A percentile compares a stretch with the other conserved stretches of the same genome.
These are phyloP conservation scores for Cichladusa arquata DNA, from an alignment of 2,113 vertebrate genomes.

Conservation along the genomic window DNA sequence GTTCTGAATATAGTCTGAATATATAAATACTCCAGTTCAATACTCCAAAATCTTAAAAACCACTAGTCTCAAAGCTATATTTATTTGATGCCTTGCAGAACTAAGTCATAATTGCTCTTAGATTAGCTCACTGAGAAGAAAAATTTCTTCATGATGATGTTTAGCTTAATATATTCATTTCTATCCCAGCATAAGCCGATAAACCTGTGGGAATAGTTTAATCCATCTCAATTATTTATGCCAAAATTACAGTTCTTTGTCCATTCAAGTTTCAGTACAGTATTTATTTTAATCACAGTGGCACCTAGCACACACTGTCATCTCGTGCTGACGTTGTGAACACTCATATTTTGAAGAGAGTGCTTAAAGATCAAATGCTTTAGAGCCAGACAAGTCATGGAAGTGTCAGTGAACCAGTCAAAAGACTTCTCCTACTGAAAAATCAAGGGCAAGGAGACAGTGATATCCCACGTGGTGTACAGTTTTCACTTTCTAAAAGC, in stretches of 20 bases:
- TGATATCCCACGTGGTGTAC: neutral
- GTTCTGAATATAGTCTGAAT: neutral
- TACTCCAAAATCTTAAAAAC: neutral
- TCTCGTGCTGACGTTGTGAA: neutral
- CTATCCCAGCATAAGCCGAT: neutral
- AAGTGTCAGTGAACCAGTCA: neutral
- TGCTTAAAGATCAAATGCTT: neutral
- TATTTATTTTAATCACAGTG: neutral
- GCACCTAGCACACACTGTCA: neutral
- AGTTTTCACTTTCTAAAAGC: neutral
- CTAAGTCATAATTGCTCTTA: neutral
- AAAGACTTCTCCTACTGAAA: neutral
- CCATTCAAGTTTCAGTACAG: neutral
- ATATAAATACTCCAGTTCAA: neutral
- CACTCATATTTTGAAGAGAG: neutral
- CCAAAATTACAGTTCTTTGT: neutral
- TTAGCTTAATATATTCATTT: neutral
- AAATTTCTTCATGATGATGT: neutral
- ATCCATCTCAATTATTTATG: neutral
- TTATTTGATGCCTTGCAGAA: neutral
- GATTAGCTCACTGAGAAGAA: neutral
- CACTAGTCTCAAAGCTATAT: neutral
- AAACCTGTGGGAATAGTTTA: neutral
- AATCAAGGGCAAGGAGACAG: neutral
- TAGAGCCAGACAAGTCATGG: neutral